A percentile compares a stretch with the other conserved stretches of the same genome.
phyloP scores from a whole-genome alignment of 2,888 invertebrate species.

The Acronicta alni region DNA sequence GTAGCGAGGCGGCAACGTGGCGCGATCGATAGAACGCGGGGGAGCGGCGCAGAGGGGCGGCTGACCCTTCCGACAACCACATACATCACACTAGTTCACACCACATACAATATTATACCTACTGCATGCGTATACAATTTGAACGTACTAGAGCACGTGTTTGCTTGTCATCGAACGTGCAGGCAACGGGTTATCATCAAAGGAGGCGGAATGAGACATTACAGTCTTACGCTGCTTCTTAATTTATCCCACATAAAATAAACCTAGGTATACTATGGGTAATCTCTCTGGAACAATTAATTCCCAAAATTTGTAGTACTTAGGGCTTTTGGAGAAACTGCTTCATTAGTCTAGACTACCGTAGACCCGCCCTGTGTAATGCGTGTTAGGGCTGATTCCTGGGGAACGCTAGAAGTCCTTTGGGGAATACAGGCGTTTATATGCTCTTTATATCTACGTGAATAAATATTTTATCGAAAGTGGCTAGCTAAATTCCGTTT shows the following conservation, averaged over 20 bases:
- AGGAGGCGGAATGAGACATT: conserved; percentile 26
- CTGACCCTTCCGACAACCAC: conserved; percentile 72
- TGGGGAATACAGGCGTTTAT: too few species aligned
- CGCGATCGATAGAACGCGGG: conserved; percentile 69
- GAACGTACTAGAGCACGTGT: conserved; percentile 53
- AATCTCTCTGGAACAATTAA: neutral
- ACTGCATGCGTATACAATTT: conserved; percentile 51
- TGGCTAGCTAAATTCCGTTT: too few species aligned
- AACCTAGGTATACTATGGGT: conserved; percentile 1
- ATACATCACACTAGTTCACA: conserved; percentile 21
- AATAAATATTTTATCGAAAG: too few species aligned
- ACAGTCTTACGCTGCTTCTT: conserved; percentile 11
- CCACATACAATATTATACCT: conserved; percentile 33
- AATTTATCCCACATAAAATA: conserved; percentile 13
- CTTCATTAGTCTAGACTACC: too few species aligned
- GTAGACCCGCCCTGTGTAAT: too few species aligned
- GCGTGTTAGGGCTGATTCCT: too few species aligned
- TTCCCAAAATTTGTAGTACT: too few species aligned
- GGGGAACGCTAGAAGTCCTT: too few species aligned
- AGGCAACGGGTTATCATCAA: conserved; percentile 45
- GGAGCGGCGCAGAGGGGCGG: conserved; percentile 52
- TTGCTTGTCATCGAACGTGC: conserved; percentile 53
- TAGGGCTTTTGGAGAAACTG: too few species aligned
- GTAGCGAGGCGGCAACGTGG: conserved; percentile 76
- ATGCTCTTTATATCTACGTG: too few species aligned